Base-by-base conservation (phyloP, 2,888 invertebrate genomes). In the Archips xylosteana region DNA sequence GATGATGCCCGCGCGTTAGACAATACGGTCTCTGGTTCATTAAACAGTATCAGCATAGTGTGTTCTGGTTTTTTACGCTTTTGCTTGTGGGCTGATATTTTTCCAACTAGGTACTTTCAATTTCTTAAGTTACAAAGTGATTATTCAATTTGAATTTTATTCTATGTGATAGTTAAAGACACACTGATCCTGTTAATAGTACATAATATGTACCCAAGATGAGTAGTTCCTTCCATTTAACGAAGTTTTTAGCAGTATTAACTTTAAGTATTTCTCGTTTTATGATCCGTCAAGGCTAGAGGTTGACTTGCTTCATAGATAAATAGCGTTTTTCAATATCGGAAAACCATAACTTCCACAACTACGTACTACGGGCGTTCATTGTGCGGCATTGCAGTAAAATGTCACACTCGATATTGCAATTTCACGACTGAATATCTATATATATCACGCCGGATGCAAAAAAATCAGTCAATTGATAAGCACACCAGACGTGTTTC, bases 271-370 rank as follows among this genome's bases (percentile, higher is more conserved):
- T 57, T 42, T 69, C 57, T 51, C 64, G 8, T 42, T 74, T 74
- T 74, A 65, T 64, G 69, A 54, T 45, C 49, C 45, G 15, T 34
- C 51, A 54, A 47, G 51, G 74, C 69, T 45, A 15, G 60, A 57
- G 65, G 68, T 49, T 68, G 59, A 34, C 32, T 47, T 64, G 59
- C 49, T 73, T 64, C 51, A 13, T 42, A 65, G 65, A 65, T 70
- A 63, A 63, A 57, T 72, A 70, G 59, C 65, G 60, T 54, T 70
- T 74, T 74, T 74, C 69, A 74, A 74, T 74, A 74, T 74, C 74
- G 74, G 64, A 36, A 70, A 74, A 64, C 70, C 60, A 65, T 74
- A 61, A 65, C 65, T 65, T 51, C 36, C 51, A n/a, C 49, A 60
- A 3, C 64, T 64, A 32, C 32, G 49, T 45, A 39, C 39, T 42